Evolutionary conservation across 2,888 invertebrate species (phyloP), one percentile per base, ranked within the genome.

Genomic region (Mechanitis mazaeus): DNA sequence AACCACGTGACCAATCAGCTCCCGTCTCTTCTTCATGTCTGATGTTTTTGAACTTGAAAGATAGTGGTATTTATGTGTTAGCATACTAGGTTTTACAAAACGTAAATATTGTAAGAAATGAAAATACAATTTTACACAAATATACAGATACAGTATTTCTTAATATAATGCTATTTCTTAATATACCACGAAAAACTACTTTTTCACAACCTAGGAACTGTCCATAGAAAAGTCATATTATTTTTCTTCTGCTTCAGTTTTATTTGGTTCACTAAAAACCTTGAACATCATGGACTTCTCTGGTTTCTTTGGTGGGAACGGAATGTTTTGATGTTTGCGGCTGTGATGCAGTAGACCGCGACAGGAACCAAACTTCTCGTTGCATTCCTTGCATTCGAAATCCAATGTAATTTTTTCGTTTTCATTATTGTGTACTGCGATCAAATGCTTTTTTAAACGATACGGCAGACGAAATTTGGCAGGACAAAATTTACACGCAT

Each of bases 1-100:
- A 89, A 89, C 78, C 75, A 87, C 75, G 84, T 71, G 70, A 78
- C 77, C 76, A 75, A 79, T 87, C 85, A 87, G 78, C 77, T 83
- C 77, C 80, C 77, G 78, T 77, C 69, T 75, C 72, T 56, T 67
- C 65, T 45, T 57, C 46, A 60, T 31, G 31, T 59, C 12, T 58
- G 55, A 56, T 45, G 54, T 33, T 61, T 54, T 33, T 56, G 46
- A 28, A 55, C 45, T 53, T 38, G 31, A 57, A 35, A 31, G 9
- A 33, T 47, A 31, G 35, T 46, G 42, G 46, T 9, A 20, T 54
- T 33, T 11, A 46, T 35, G 6, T 42, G 42, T 42, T 42, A 42
- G 11, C 9, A 3, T 7, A 11, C 42, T 42, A 42, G 42, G 42
- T 42, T 11, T 42, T 42, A 45, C 33, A 47, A 57, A 28, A 35